phyloP scores from a whole-genome alignment of 2,888 invertebrate genomes.

The Pecten maximus region DNA sequence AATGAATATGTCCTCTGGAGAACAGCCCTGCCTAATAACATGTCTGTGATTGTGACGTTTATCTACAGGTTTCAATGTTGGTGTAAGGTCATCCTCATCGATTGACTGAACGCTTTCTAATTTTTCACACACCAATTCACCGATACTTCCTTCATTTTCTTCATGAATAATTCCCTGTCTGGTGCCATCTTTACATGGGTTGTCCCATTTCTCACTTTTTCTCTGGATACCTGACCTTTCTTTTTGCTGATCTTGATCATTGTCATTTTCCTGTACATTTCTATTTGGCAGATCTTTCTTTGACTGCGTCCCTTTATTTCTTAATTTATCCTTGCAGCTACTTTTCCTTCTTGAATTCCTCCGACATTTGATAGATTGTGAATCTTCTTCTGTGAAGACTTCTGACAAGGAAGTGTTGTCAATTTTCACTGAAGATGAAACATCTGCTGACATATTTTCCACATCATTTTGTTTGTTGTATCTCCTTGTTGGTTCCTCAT shows the following conservation, averaged over 20 bases:
- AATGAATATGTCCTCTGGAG: slow-evolving; percentile 62
- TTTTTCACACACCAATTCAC: background rate
- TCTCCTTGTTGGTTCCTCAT: background rate
- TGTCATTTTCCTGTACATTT: background rate
- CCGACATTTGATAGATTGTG: background rate
- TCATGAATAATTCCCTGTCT: background rate
- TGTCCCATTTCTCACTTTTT: background rate
- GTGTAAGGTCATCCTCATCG: background rate
- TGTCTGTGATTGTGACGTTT: slow-evolving; percentile 28
- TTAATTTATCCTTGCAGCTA: background rate
- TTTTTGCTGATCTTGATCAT: background rate
- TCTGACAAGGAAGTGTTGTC: background rate
- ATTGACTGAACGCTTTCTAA: too few relatives aligned
- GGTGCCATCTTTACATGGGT: background rate
- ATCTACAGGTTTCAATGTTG: slow-evolving; percentile 4
- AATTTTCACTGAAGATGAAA: background rate
- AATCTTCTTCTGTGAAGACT: background rate
- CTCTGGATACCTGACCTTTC: background rate
- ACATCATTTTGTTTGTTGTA: background rate
- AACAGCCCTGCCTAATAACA: slow-evolving; percentile 22
- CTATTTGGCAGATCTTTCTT: background rate
- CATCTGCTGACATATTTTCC: background rate
- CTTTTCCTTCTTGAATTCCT: background rate
- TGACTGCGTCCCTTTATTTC: background rate
- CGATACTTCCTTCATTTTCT: background rate